A percentile compares a stretch with the other conserved stretches of the same genome.
Conservation (phyloP, 2,888 invertebrate genomes). For the Latrodectus hesperus region DNA sequence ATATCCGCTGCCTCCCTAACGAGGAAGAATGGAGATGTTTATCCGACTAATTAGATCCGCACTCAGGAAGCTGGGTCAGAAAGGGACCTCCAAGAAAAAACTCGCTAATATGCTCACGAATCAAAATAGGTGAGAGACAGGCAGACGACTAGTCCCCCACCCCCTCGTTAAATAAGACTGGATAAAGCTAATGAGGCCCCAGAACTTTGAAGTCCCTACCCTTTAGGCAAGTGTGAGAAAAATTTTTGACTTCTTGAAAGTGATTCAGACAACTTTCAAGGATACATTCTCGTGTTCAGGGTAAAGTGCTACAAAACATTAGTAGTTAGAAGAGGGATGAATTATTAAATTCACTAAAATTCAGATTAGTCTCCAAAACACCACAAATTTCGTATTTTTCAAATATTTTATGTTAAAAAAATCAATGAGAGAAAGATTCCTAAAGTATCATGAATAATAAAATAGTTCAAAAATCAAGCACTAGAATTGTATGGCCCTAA, state of each 20-base stretch:
- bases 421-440: no score
- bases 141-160: neutral
- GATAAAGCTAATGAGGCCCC: conserved; percentile 29
- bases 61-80: conserved; percentile 59
- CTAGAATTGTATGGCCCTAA: no score
- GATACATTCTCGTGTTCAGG: no score
- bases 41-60: conserved; percentile 59
- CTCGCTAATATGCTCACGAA: conserved; percentile 39
- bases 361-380: no score
- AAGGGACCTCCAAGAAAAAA: conserved; percentile 36
- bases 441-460: no score
- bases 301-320: no score
- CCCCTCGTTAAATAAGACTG: neutral
- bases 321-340: no score
- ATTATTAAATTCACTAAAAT: no score
- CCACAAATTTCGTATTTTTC: no score
- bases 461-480: no score
- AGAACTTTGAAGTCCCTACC: conserved; percentile 1
- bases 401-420: no score
- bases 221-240: conserved; percentile 33
- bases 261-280: no score
- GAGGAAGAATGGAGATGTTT: conserved; percentile 64
- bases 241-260: neutral
- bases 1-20: conserved; percentile 29
- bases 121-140: conserved; percentile 48